These are phyloP conservation scores for Drosophila erecta DNA, from an alignment of 1,140 invertebrate genomes.

Conservation along the genomic window DNA sequence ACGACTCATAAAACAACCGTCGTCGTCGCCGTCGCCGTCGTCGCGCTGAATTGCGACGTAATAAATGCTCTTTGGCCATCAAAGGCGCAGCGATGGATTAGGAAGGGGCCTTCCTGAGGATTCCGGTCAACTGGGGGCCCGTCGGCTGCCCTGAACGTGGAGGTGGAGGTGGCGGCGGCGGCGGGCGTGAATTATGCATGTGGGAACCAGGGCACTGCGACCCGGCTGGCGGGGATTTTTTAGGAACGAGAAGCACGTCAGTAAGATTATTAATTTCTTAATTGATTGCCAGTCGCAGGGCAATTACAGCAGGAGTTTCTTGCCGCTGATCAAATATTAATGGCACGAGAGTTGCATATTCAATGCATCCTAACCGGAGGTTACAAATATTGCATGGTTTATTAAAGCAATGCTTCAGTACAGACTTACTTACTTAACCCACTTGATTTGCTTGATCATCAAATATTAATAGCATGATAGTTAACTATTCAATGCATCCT, in stretches of 20 bases:
- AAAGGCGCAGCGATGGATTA: neutral
- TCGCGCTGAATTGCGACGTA: constrained; percentile 43
- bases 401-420: too few species aligned
- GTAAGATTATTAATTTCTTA: constrained; percentile 24
- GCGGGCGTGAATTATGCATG: constrained; percentile 30
- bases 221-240: constrained; percentile 4
- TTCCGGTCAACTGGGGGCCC: neutral
- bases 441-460: too few species aligned
- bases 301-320: too few species aligned
- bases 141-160: too few species aligned
- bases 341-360: neutral
- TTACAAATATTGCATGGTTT: neutral
- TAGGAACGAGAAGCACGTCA: neutral
- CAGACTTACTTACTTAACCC: too few species aligned
- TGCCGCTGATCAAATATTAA: too few species aligned
- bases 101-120: neutral
- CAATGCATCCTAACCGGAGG: neutral
- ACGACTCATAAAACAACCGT: constrained; percentile 49
- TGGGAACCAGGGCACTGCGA: constrained; percentile 24
- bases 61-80: constrained; percentile 44
- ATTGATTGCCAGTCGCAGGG: constrained; percentile 10
- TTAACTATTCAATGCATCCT: neutral
- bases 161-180: neutral
- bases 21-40: constrained; percentile 35
- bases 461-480: too few species aligned